Evolutionary conservation across 2,113 vertebrate species (phyloP).

Genomic region (Lophochroa leadbeateri): DNA sequence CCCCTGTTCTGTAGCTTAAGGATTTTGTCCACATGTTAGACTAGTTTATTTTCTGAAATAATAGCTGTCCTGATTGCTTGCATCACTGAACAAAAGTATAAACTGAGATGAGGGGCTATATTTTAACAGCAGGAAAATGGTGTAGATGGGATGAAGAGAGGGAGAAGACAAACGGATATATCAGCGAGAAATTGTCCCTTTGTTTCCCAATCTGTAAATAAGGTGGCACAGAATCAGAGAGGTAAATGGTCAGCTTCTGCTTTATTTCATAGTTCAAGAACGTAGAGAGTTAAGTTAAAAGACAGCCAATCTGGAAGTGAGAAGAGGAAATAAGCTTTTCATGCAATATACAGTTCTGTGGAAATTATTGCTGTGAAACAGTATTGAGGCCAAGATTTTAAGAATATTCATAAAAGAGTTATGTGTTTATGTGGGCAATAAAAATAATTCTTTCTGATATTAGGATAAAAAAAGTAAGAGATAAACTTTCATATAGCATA

Average conservation of each 20-base stretch:
- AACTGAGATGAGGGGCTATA: not conserved
- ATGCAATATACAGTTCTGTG: not conserved
- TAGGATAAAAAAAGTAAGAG: not conserved
- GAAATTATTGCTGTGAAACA: not conserved
- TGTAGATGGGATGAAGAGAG: not conserved
- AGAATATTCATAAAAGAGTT: not conserved
- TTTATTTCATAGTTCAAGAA: not conserved
- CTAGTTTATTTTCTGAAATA: constrained; percentile 5
- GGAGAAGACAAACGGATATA: not conserved
- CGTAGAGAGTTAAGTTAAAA: not conserved
- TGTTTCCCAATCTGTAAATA: not conserved
- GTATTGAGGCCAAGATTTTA: not conserved
- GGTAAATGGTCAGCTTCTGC: not conserved
- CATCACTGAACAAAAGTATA: not conserved
- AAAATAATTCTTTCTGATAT: not conserved
- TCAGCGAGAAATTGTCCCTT: not conserved
- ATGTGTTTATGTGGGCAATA: not conserved
- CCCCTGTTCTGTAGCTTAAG: constrained; percentile 7
- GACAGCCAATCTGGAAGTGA: not conserved
- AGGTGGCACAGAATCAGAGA: not conserved
- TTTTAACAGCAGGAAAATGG: not conserved
- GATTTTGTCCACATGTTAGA: constrained; percentile 24
- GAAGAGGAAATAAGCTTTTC: not conserved
- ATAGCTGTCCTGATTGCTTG: not conserved
- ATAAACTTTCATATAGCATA: not conserved